Evolutionary conservation across 2,888 invertebrate species (phyloP), one percentile per base, ranked within the genome.

Genomic region (Orthonychiurus folsomi): DNA sequence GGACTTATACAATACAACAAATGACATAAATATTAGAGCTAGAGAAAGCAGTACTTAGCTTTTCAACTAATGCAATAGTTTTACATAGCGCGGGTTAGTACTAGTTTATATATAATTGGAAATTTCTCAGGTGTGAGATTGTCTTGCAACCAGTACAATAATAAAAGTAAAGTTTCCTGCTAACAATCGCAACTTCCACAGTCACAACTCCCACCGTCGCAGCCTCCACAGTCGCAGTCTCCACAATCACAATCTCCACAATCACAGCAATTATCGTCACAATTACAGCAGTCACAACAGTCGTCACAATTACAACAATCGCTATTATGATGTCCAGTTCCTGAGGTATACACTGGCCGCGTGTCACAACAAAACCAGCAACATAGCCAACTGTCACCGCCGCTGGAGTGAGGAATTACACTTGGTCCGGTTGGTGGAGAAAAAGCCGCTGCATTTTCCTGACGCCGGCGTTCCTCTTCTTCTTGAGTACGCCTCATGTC

Each of bases 201-300:
- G 15, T 37, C 37, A 37, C 37, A 37, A 15, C 37, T 15, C 15
- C 37, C 37, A 37, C 15, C 37, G 5, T 15, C 37, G 15, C 37
- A 37, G 37, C 15, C 37, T 5, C 37, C 5, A 37, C n/a, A 5
- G 5, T n/a, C 52, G n/a, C 9, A 52, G 24, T n/a, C 52, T 21
- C 52, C 52, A 23, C 52, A 52, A 23, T 52, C 52, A 52, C 52
- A 52, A n/a, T 52, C 52, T 9, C 52, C 5, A 52, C 52, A 52
- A 23, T 52, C 52, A 23, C 52, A 52, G 20, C n/a, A 5, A 20
- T n/a, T 12, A n/a, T 52, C 52, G 24, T n/a, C 5, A 52, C 52
- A 52, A 23, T 23, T 9, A 20, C 52, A 52, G 20, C 52, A 52
- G n/a, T 23, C 20, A 52, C 24, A 20, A 23, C 52, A 52, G n/a